Conservation (phyloP, 2,797 vertebrate genomes). For the Pangasius macronema region DNA sequence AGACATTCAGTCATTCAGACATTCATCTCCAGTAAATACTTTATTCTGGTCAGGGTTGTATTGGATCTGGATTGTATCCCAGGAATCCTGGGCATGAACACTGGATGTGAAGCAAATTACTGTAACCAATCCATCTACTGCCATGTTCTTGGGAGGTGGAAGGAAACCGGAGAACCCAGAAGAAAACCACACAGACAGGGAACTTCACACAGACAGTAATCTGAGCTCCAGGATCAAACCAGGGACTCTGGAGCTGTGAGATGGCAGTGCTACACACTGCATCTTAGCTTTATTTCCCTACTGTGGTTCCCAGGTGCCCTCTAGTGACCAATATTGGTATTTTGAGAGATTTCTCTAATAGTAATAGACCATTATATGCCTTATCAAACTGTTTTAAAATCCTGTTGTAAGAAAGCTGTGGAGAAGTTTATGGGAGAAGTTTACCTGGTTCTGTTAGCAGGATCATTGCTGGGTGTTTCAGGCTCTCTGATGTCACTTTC, state of each 20-base stretch:
- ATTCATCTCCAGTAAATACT: background rate
- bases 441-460: slow-evolving; percentile 71
- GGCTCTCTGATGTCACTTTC: slow-evolving; percentile 86
- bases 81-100: background rate
- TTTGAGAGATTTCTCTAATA: background rate
- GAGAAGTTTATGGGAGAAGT: background rate
- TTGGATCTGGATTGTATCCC: background rate
- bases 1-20: background rate
- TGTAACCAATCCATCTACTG: background rate
- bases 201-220: background rate
- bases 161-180: background rate
- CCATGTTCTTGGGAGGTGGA: background rate
- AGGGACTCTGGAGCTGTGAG: background rate
- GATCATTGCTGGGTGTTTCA: slow-evolving; percentile 77
- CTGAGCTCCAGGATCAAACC: background rate
- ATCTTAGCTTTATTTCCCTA: background rate
- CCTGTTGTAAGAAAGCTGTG: background rate
- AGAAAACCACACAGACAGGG: background rate
- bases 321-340: slow-evolving; percentile 27
- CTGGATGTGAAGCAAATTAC: background rate
- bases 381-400: background rate
- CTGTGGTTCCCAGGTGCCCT: slow-evolving; percentile 6
- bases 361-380: background rate
- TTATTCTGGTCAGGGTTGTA: background rate
- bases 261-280: background rate